phyloP scores from a whole-genome alignment of 2,113 vertebrate species.

The Marcusenius ussheri region DNA sequence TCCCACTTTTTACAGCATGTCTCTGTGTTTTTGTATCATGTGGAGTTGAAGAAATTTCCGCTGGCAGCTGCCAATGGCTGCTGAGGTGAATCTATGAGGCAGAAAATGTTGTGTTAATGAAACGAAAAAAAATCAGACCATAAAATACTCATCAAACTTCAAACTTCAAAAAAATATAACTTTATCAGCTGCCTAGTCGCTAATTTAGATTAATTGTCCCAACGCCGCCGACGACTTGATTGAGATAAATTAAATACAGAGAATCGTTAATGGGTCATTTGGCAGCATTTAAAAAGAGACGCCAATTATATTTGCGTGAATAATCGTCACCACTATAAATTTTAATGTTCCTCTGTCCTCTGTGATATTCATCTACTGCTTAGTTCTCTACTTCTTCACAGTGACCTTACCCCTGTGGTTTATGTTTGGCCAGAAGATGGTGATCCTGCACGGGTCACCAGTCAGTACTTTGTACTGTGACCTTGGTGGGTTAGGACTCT shows the following conservation, averaged over 20 bases:
- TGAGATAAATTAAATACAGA: conserved; percentile 16
- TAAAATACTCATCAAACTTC: background rate
- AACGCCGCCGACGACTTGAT: background rate
- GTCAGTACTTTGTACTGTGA: background rate
- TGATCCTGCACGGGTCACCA: background rate
- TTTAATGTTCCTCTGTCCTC: conserved; percentile 7
- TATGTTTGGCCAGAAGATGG: background rate
- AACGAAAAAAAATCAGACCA: background rate
- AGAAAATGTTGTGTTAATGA: background rate
- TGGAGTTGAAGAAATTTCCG: background rate
- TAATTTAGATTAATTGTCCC: background rate
- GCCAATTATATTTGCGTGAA: conserved; percentile 7
- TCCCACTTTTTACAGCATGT: background rate
- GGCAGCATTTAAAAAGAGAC: conserved; percentile 12
- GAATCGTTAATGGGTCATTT: conserved; percentile 21
- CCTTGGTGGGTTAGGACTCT: background rate
- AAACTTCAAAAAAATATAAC: background rate
- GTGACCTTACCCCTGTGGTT: background rate
- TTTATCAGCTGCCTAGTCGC: background rate
- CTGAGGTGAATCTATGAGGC: background rate
- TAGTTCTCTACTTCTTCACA: background rate
- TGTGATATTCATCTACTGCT: background rate
- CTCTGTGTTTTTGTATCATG: background rate
- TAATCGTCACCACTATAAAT: conserved; percentile 1
- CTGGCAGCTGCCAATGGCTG: background rate